Base-by-base conservation (phyloP, 2,888 invertebrate genomes). In the Girardia tigrina region DNA sequence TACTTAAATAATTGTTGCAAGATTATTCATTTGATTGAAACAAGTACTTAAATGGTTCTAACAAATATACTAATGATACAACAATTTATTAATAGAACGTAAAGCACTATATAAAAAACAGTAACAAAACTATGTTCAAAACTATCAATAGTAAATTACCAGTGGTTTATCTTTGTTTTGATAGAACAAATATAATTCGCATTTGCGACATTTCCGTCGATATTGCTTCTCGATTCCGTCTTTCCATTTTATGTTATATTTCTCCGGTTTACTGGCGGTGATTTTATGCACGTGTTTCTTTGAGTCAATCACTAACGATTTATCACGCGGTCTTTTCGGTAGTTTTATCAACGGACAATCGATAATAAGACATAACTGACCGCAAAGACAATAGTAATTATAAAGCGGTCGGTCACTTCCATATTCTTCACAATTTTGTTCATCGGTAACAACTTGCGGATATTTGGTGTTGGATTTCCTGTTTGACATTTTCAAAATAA, bases 341-440 rank as follows among this genome's bases (percentile, higher is more conserved):
- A 98, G 86, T 81, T 91, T 90, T 42, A 84, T 84, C 69, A 86
- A 76, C 0, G 85, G 82, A 74, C 85, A 85, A 79, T 86, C 86
- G 82, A 95, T 87, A 84, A 97, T 97, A 28, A 97, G 87, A 2
- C 93, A 91, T 90, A 97, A 91, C 85, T 97, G 94, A 0, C 97
- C 95, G 85, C 98, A 99, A 26, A 95, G 86, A 82, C 98, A 98
- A 84, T 98, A 97, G 85, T 95, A 98, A 42, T 94, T 93, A 81
- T 94, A 91, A 4, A 99, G 86, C 0, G 97, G 95, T 83, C 93
- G 95, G 78, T 94, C 93, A 82, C 94, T 94, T 80, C 90, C 90
- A 82, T 94, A 94, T 86, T 94, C 94, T 84, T 95, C 94, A 85
- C 94, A 92, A 85, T 95, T 94, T 85, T 92, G 92, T 0, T 92